Percentiles rank a stretch among this genome's conserved stretches.
Conservation (phyloP, 2,888 invertebrate genomes). For the Chesias legatella region DNA sequence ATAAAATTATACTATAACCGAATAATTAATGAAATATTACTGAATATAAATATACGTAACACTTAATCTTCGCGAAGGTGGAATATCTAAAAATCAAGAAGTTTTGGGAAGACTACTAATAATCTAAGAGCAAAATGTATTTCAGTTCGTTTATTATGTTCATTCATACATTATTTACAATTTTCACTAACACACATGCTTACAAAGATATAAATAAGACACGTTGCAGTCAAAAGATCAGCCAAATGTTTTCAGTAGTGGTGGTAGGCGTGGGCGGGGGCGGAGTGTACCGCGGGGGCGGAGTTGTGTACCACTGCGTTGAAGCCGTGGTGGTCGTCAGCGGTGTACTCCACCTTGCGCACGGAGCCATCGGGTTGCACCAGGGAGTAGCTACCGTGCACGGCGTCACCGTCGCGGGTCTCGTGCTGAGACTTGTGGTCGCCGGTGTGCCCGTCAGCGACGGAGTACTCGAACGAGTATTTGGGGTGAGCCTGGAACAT, state of each 20-base stretch:
- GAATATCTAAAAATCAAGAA: too few relatives aligned
- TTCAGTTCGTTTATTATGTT: constrained; percentile 4
- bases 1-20: too few relatives aligned
- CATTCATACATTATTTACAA: constrained; percentile 34
- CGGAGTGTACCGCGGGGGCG: constrained; percentile 57
- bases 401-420: constrained; percentile 74
- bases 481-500: constrained; percentile 54
- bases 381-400: constrained; percentile 81
- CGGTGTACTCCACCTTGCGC: constrained; percentile 72
- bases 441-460: constrained; percentile 78
- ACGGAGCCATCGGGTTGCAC: constrained; percentile 75
- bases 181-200: constrained; percentile 31
- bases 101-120: too few relatives aligned
- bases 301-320: constrained; percentile 74
- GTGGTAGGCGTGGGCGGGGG: constrained; percentile 52
- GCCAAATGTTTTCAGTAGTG: constrained; percentile 39
- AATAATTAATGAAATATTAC: too few relatives aligned
- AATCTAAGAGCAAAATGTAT: background rate
- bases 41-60: too few relatives aligned
- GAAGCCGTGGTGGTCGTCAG: constrained; percentile 56
- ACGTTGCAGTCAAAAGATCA: constrained; percentile 22
- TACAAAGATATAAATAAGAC: constrained; percentile 44
- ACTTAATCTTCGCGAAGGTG: too few relatives aligned
- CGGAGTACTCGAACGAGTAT: constrained; percentile 75
- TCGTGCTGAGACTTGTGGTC: constrained; percentile 80